Evolutionary conservation across 2,888 invertebrate species (phyloP).

Genomic region (Melinaea menophilus): DNA sequence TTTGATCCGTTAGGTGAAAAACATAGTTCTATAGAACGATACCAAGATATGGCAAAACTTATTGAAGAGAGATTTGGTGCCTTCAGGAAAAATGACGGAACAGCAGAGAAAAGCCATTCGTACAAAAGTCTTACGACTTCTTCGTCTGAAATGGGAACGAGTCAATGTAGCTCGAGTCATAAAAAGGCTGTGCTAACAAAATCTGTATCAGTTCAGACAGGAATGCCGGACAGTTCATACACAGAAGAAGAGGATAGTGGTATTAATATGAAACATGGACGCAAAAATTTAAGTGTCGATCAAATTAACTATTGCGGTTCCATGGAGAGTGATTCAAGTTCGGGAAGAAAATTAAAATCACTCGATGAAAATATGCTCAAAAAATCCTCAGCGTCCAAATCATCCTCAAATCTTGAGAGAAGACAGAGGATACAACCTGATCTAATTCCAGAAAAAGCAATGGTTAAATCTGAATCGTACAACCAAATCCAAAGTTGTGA

Average conservation of each 20-base stretch:
- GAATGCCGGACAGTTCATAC: slow-evolving; percentile 67
- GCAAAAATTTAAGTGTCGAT: slow-evolving; percentile 73
- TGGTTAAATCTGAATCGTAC: slow-evolving; percentile 71
- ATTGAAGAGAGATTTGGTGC: slow-evolving; percentile 82
- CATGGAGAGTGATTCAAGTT: slow-evolving; percentile 73
- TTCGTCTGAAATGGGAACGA: slow-evolving; percentile 75
- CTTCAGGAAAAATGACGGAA: slow-evolving; percentile 64
- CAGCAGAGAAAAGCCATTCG: slow-evolving; percentile 72
- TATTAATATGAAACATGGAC: slow-evolving; percentile 68
- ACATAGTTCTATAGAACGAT: slow-evolving; percentile 83
- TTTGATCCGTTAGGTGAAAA: slow-evolving; percentile 80
- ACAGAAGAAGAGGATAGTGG: slow-evolving; percentile 64
- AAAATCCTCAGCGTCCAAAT: slow-evolving; percentile 67
- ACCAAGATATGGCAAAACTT: slow-evolving; percentile 84
- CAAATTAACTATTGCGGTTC: slow-evolving; percentile 75
- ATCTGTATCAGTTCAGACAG: slow-evolving; percentile 74
- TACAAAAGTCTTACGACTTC: slow-evolving; percentile 74
- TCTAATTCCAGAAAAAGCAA: slow-evolving; percentile 72
- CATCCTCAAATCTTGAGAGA: slow-evolving; percentile 68
- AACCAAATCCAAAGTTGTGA: slow-evolving; percentile 76
- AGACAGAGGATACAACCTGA: slow-evolving; percentile 75
- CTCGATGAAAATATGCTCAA: slow-evolving; percentile 73
- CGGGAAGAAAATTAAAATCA: slow-evolving; percentile 70
- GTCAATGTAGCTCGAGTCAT: slow-evolving; percentile 70
- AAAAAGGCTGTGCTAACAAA: slow-evolving; percentile 72